Evolutionary conservation across 2,113 vertebrate genomes (phyloP).

Genomic region (Pseudopodoces humilis): DNA sequence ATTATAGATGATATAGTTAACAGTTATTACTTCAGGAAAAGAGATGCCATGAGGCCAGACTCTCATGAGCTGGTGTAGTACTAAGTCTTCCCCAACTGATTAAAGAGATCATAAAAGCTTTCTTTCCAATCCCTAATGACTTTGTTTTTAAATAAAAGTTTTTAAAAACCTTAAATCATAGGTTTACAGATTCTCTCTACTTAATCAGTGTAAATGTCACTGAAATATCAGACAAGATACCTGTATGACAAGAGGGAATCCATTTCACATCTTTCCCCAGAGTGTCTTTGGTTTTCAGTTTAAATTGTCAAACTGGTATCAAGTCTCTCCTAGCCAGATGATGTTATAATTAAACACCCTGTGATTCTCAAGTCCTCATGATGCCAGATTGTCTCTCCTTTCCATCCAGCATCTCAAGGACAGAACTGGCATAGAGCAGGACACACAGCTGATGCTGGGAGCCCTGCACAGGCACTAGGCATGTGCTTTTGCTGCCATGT

Average conservation of each 20-base stretch:
- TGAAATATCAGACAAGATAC: slow-evolving; percentile 19
- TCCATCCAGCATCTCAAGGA: not conserved
- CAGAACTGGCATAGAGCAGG: not conserved
- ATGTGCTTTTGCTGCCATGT: fast-evolving
- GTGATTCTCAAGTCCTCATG: not conserved
- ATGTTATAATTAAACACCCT: not conserved
- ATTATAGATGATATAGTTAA: not conserved
- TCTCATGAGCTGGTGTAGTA: not conserved
- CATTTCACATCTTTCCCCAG: not conserved
- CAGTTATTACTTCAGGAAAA: not conserved
- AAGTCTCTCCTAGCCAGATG: not conserved
- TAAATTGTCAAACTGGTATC: not conserved
- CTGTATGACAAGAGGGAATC: not conserved
- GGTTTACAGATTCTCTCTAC: not conserved
- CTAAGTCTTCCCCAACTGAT: not conserved
- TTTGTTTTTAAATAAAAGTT: not conserved
- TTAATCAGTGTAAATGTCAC: slow-evolving; percentile 29
- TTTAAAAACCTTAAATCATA: not conserved
- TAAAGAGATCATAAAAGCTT: not conserved
- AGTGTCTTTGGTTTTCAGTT: not conserved
- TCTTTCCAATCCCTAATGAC: not conserved
- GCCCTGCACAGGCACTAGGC: not conserved
- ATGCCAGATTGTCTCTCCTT: not conserved
- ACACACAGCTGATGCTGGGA: not conserved
- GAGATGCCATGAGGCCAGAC: not conserved